Evolutionary conservation across 2,113 vertebrate species (phyloP), one percentile per base, ranked within the genome.

Genomic region (Piprites chloris): DNA sequence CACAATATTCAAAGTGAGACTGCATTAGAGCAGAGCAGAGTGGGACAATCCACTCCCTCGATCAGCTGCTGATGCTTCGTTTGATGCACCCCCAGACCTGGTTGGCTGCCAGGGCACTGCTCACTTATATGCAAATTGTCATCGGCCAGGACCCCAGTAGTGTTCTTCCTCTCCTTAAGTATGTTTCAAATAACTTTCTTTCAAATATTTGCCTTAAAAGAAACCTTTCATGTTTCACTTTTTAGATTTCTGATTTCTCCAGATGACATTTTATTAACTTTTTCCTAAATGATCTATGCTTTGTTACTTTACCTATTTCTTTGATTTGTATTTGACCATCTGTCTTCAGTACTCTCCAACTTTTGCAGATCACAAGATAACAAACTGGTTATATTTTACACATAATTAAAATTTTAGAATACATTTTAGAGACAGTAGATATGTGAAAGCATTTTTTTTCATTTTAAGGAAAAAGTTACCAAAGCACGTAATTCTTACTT

Each of bases 391-490:
- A 67, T 61, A 44, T n/a, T 88, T 80, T 23, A 28, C 4, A 56
- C 0, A 11, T 17, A 47, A 65, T 9, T 24, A 20, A 89, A 83
- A 75, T 76, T 39, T 72, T 16, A 52, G 10, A 52, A 76, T 59
- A 23, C 0, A 0, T 76, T 88, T 69, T 52, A 59, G 26, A 90
- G 27, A 52, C 3, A 59, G 6, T 33, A 50, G 18, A 22, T 50
- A 67, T 9, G 13, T 53, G 20, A n/a, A 6, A 55, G 5, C 4
- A 27, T 18, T 39, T 35, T n/a, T 1, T 9, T 1, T 9, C 42
- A 23, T 73, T 82, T 63, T n/a, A 20, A 0, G 0, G 32, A 53
- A 14, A 26, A 83, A 44, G 4, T 55, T 77, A 58, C 1, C 12
- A 59, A 81, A 62, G 7, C 7, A 41, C 17, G 19, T 27, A 55